Conservation (phyloP, 1,140 invertebrate genomes). For the Papilio polyxenes region DNA sequence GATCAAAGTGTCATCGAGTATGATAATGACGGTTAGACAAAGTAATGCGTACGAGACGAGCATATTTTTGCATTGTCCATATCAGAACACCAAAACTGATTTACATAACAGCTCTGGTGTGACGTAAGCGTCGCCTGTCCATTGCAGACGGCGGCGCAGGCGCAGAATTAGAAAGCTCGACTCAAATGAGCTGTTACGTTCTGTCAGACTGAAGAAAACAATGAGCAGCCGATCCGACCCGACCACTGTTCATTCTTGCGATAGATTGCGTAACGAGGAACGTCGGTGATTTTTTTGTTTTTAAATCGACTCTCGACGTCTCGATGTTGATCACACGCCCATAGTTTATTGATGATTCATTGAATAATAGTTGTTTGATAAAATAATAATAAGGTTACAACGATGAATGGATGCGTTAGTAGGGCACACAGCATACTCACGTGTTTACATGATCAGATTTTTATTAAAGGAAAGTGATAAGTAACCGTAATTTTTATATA, state of each 20-base stretch:
- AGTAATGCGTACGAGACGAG: constrained; percentile 4
- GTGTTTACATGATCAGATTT: background rate
- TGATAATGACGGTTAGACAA: background rate
- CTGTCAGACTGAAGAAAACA: constrained; percentile 18
- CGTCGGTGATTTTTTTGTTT: constrained; percentile 18
- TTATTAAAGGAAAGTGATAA: background rate
- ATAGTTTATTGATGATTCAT: constrained; percentile 20
- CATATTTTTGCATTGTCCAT: constrained; percentile 30
- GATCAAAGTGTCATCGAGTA: constrained; percentile 3
- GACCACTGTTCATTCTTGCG: constrained; percentile 25
- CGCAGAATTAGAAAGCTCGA: constrained; percentile 31
- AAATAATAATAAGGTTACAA: constrained; percentile 12
- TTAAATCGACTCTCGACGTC: constrained; percentile 17
- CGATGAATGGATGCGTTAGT: background rate
- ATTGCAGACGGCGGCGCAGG: constrained; percentile 1
- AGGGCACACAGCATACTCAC: background rate
- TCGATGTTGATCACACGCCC: constrained; percentile 5
- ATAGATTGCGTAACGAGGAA: constrained; percentile 26
- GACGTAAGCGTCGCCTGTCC: constrained; percentile 29
- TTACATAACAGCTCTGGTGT: constrained; percentile 23
- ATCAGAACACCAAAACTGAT: constrained; percentile 21
- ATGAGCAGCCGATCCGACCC: constrained; percentile 23
- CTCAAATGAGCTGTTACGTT: constrained; percentile 29
- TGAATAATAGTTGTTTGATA: constrained; percentile 16
- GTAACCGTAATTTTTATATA: background rate